Percentiles rank a stretch among this genome's conserved stretches.
Evolutionary conservation across 2,113 vertebrate genomes (phyloP).

Genomic region (Penelope pileata): DNA sequence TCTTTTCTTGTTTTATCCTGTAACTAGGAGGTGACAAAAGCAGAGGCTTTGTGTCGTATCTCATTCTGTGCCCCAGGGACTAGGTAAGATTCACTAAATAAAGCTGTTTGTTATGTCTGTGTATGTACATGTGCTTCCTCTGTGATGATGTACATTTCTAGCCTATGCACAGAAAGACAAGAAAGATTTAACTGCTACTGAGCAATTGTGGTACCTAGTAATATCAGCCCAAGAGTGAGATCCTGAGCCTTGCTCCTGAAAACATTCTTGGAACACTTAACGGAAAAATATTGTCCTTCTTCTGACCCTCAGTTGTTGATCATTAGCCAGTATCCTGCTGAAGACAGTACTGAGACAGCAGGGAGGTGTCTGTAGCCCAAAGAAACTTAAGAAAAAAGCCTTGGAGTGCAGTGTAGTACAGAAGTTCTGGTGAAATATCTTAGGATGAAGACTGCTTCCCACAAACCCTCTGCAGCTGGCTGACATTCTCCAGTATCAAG

Average conservation of each 20-base stretch:
- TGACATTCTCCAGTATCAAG: background rate
- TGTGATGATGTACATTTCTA: background rate
- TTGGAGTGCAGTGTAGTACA: background rate
- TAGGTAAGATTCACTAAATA: background rate
- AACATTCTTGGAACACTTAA: background rate
- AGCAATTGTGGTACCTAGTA: background rate
- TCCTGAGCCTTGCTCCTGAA: background rate
- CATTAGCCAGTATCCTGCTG: background rate
- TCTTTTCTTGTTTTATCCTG: background rate
- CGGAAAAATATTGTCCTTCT: conserved; percentile 5
- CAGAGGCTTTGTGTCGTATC: background rate
- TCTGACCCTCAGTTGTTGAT: background rate
- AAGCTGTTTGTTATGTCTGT: background rate
- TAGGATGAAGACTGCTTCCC: background rate
- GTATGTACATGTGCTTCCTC: fast-evolving
- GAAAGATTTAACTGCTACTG: background rate
- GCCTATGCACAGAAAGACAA: background rate
- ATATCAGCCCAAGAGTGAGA: background rate
- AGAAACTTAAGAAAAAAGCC: background rate
- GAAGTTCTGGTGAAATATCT: background rate
- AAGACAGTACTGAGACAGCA: background rate
- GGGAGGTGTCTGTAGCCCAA: background rate
- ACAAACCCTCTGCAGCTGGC: background rate
- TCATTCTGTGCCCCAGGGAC: background rate
- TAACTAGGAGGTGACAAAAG: background rate